A percentile compares a stretch with the other conserved stretches of the same genome.
These are phyloP conservation scores for Zoanthus gigantus DNA, from an alignment of 92 coral and sea anemone species.

Conservation along the genomic window DNA sequence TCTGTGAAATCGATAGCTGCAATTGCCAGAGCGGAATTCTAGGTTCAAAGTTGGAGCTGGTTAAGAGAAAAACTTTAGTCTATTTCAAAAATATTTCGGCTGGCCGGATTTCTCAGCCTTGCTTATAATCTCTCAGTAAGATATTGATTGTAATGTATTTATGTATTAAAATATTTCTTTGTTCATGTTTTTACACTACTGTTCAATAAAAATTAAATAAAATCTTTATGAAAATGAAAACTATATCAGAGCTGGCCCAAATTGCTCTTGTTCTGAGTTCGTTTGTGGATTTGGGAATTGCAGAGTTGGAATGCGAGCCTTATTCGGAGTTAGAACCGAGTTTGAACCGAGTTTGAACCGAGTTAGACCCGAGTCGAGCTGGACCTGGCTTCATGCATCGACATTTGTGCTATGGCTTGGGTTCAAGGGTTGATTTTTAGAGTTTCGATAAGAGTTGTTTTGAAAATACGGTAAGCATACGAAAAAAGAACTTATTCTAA, in stretches of 20 bases:
- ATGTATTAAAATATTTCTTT: constrained; percentile 27
- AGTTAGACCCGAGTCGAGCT: too few relatives aligned
- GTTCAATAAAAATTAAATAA: constrained; percentile 24
- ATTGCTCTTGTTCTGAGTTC: too few relatives aligned
- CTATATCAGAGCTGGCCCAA: not conserved
- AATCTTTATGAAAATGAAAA: constrained; percentile 9
- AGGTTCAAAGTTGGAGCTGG: not conserved
- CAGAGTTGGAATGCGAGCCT: too few relatives aligned
- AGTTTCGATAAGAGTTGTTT: too few relatives aligned
- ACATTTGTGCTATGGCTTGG: too few relatives aligned
- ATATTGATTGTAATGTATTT: constrained; percentile 47
- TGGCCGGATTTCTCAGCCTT: constrained; percentile 33
- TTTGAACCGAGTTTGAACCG: too few relatives aligned
- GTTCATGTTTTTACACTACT: constrained; percentile 31
- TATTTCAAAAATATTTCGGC: constrained; percentile 15
- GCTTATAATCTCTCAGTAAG: not conserved
- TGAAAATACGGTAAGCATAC: too few relatives aligned
- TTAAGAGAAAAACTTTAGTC: not conserved
- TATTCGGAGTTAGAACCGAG: too few relatives aligned
- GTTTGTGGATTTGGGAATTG: too few relatives aligned
- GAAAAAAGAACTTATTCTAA: too few relatives aligned
- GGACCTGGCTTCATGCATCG: too few relatives aligned
- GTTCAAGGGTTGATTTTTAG: too few relatives aligned
- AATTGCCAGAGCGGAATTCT: not conserved
- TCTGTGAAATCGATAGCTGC: not conserved